phyloP scores from a whole-genome alignment of 2,797 vertebrate species.

The Hoplostethus mediterraneus region DNA sequence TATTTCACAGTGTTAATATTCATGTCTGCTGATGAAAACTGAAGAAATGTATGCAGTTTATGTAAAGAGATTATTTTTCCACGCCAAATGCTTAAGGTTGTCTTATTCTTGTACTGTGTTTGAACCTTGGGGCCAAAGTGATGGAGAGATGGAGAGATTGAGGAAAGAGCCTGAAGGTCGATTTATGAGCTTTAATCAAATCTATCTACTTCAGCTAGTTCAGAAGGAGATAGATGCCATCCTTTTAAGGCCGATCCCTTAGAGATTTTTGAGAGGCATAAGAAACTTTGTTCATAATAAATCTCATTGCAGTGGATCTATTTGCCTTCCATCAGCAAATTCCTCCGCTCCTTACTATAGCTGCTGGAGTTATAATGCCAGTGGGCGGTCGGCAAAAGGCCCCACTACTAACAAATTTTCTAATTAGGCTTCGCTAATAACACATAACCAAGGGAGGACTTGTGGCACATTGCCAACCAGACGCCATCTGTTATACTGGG shows the following conservation, averaged over 20 bases:
- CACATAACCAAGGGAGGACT: conserved; percentile 1
- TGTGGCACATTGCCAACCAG: conserved; percentile 15
- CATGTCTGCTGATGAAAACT: neutral
- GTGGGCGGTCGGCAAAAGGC: neutral
- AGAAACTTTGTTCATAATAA: neutral
- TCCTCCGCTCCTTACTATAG: neutral
- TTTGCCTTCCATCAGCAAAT: neutral
- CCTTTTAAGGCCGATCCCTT: neutral
- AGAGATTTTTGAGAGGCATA: neutral
- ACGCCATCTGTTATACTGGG: conserved; percentile 26
- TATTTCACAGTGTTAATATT: neutral
- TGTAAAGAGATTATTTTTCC: neutral
- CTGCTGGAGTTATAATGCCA: neutral
- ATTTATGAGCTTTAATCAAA: conserved; percentile 7
- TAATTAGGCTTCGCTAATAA: conserved; percentile 19
- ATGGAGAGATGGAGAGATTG: neutral
- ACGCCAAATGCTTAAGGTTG: neutral
- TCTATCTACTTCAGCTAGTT: neutral
- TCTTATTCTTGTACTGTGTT: too few species aligned
- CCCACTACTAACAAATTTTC: neutral
- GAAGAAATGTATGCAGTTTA: neutral
- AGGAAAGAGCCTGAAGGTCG: neutral
- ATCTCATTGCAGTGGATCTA: neutral
- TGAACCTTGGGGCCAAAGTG: neutral
- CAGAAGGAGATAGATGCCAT: neutral